Evolutionary conservation across 1,140 invertebrate genomes (phyloP).

Genomic region (Diabrotica undecimpunctata): DNA sequence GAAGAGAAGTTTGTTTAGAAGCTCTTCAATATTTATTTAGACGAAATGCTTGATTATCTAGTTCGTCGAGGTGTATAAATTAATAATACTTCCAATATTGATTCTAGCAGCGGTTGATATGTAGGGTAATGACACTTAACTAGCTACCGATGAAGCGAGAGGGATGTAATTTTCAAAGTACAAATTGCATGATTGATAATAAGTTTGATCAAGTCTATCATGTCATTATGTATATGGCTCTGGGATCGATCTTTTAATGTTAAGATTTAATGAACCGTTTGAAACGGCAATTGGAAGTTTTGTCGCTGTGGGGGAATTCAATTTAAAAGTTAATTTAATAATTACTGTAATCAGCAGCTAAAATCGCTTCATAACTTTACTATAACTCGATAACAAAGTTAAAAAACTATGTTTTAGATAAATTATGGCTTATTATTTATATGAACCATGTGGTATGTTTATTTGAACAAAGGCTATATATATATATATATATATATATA

Average conservation of each 20-base stretch:
- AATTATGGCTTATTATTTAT: too few relatives aligned
- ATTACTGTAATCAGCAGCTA: background rate
- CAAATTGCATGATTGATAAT: background rate
- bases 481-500: too few relatives aligned
- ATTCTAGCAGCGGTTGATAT: background rate
- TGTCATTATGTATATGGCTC: conserved; percentile 2
- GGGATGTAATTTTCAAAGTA: background rate
- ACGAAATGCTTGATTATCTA: background rate
- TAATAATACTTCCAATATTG: conserved; percentile 6
- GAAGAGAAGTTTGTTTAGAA: too few relatives aligned
- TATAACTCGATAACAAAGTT: too few relatives aligned
- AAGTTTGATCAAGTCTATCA: background rate
- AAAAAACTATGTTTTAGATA: too few relatives aligned
- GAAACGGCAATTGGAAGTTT: background rate
- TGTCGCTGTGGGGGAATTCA: background rate
- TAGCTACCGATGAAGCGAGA: background rate
- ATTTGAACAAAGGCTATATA: too few relatives aligned
- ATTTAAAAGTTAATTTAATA: background rate
- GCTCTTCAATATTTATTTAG: background rate
- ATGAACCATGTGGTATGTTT: too few relatives aligned
- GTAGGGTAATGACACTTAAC: background rate
- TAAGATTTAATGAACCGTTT: background rate
- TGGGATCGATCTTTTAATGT: background rate
- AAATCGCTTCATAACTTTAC: too few relatives aligned
- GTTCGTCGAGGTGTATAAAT: conserved; percentile 2